Evolutionary conservation across 2,113 vertebrate species (phyloP).

Genomic region (Eurypyga helias): DNA sequence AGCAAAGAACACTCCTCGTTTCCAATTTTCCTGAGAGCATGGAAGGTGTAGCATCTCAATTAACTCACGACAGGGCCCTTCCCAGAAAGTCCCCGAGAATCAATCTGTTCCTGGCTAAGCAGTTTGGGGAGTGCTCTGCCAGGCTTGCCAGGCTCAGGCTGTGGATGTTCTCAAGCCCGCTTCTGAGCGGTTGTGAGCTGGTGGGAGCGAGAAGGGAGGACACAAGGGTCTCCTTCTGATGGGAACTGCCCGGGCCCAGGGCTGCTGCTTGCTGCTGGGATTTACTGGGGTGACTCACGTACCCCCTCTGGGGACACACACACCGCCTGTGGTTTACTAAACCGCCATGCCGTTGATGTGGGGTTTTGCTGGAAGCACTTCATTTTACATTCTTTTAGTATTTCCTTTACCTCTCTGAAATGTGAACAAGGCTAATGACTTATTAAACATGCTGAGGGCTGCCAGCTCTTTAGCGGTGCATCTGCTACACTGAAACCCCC

Average conservation of each 20-base stretch:
- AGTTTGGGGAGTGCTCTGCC: background rate
- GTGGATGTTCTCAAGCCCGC: background rate
- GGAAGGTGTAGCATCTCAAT: background rate
- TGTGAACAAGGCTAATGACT: background rate
- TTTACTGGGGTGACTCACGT: background rate
- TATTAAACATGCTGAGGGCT: background rate
- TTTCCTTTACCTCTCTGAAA: background rate
- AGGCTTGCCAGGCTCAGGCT: background rate
- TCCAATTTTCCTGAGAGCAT: background rate
- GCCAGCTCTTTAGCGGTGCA: background rate
- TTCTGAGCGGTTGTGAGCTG: background rate
- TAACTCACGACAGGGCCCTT: background rate
- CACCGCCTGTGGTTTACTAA: background rate
- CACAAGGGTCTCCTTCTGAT: background rate
- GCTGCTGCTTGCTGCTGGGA: background rate
- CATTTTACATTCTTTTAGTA: background rate
- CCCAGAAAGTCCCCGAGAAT: background rate
- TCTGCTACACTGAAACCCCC: background rate
- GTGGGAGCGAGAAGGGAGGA: background rate
- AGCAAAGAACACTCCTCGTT: background rate
- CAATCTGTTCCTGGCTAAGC: background rate
- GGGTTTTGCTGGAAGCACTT: background rate
- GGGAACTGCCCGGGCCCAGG: background rate
- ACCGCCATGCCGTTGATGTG: rapidly evolving
- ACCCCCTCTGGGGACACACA: background rate